phyloP scores from a whole-genome alignment of 1,140 invertebrate species.

The Brachionus angularis region DNA sequence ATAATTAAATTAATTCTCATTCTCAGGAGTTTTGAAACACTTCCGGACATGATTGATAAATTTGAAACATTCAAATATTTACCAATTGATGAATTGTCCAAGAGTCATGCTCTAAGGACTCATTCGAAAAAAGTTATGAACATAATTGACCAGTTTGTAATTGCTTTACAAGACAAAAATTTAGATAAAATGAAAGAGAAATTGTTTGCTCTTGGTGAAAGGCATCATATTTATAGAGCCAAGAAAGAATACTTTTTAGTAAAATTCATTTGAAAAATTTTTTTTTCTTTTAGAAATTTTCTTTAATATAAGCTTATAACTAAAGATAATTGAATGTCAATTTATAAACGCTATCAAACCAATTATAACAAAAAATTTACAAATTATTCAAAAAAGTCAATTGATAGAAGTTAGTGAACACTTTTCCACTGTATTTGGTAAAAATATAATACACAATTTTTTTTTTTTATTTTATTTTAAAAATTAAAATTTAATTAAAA shows the following conservation, averaged over 20 bases:
- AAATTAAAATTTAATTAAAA: neutral
- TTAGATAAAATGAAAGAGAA: slow-evolving; percentile 26
- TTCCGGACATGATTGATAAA: slow-evolving; percentile 17
- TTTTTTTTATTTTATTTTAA: no score
- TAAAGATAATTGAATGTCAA: slow-evolving; percentile 43
- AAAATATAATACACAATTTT: no score
- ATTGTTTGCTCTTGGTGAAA: slow-evolving; percentile 10
- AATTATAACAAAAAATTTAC: slow-evolving; percentile 37
- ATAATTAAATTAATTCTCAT: neutral
- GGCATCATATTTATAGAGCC: slow-evolving; percentile 37
- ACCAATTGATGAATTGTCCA: slow-evolving; percentile 40
- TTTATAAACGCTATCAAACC: slow-evolving; percentile 39
- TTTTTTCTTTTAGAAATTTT: neutral
- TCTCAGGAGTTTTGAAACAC: slow-evolving; percentile 33
- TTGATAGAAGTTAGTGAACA: slow-evolving; percentile 22
- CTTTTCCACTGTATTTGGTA: slow-evolving; percentile 6
- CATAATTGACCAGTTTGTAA: slow-evolving; percentile 22
- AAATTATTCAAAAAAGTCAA: slow-evolving; percentile 24
- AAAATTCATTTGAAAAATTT: neutral
- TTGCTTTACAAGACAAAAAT: slow-evolving; percentile 2
- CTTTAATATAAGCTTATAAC: no score
- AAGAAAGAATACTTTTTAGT: slow-evolving; percentile 43
- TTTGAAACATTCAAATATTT: slow-evolving; percentile 40
- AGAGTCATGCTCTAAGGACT: slow-evolving; percentile 43
- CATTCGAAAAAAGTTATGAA: slow-evolving; percentile 44